Percentiles rank a stretch among this genome's conserved stretches.
These are phyloP conservation scores for Tricholauxania praeusta DNA, from an alignment of 2,888 invertebrate genomes.

Conservation along the genomic window DNA sequence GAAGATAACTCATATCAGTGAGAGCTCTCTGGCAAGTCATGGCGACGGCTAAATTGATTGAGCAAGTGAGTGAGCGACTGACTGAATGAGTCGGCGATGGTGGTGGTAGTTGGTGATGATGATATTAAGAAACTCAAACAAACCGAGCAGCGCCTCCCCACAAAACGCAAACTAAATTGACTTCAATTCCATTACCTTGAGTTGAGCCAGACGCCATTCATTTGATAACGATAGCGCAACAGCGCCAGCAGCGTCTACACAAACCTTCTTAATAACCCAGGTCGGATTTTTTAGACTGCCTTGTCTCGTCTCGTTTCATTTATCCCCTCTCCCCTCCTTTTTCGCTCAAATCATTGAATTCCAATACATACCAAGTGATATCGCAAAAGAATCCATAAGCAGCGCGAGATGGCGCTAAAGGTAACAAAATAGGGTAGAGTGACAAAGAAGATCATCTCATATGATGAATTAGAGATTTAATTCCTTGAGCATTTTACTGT, in stretches of 20 bases:
- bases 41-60: slow-evolving; percentile 34
- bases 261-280: no score
- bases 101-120: neutral
- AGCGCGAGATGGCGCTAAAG: neutral
- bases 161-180: slow-evolving; percentile 30
- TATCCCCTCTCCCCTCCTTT: neutral
- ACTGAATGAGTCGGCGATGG: neutral
- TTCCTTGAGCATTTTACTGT: no score
- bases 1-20: slow-evolving; percentile 31
- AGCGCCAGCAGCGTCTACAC: slow-evolving; percentile 24
- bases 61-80: slow-evolving; percentile 18
- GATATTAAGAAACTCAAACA: neutral
- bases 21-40: slow-evolving; percentile 9
- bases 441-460: neutral
- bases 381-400: slow-evolving; percentile 7
- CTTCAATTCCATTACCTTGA: slow-evolving; percentile 40
- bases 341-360: neutral
- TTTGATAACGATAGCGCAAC: slow-evolving; percentile 35
- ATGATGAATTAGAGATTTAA: no score
- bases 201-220: slow-evolving; percentile 39
- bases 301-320: slow-evolving; percentile 8
- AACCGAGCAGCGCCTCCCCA: slow-evolving; percentile 9
- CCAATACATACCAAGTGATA: slow-evolving; percentile 10
- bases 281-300: neutral
- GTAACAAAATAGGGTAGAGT: neutral